Evolutionary conservation across 1,140 invertebrate species (phyloP).

Genomic region (Saccostrea echinata): DNA sequence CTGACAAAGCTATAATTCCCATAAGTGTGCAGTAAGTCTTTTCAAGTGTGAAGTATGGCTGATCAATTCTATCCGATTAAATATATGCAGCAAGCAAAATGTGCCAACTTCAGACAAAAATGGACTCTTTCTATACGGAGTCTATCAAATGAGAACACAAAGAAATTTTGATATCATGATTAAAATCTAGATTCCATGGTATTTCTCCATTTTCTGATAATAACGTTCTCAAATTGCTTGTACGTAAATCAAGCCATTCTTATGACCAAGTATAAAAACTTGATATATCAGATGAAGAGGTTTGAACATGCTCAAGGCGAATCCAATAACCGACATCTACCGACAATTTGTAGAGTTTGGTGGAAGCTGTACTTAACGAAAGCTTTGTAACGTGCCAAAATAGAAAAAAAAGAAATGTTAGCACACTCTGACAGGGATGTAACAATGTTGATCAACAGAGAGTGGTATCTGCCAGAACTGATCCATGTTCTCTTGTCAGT

Average conservation of each 20-base stretch:
- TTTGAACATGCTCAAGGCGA: background rate
- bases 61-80: slow-evolving; percentile 27
- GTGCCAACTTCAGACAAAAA: background rate
- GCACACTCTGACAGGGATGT: background rate
- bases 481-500: slow-evolving; percentile 5
- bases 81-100: background rate
- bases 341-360: background rate
- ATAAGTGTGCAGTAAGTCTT: slow-evolving; percentile 10
- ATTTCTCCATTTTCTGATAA: background rate
- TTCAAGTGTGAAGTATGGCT: slow-evolving; percentile 3
- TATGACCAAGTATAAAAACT: background rate
- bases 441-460: slow-evolving; percentile 13
- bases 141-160: background rate
- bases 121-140: background rate
- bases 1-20: slow-evolving; percentile 6
- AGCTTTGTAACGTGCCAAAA: slow-evolving; percentile 13
- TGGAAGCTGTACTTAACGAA: background rate
- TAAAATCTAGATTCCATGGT: background rate
- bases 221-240: background rate
- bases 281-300: background rate
- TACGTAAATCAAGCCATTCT: background rate
- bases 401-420: background rate
- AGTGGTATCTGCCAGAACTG: background rate
- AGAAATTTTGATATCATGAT: slow-evolving; percentile 5
- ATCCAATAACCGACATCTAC: too few species aligned